phyloP scores from a whole-genome alignment of 2,797 vertebrate species.

The Notoglanidium macrostoma region DNA sequence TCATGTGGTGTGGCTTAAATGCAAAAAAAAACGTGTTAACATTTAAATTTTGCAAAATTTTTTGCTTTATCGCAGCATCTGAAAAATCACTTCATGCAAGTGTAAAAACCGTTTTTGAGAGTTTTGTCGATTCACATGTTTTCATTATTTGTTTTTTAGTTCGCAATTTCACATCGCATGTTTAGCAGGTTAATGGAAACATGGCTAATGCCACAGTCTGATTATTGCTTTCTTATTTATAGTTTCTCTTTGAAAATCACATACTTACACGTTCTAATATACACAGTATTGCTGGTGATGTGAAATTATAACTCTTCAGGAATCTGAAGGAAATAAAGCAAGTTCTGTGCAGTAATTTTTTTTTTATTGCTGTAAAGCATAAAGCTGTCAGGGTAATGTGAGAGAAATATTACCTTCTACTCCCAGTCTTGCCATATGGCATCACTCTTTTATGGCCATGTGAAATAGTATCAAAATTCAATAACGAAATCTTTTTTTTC shows the following conservation, averaged over 20 bases:
- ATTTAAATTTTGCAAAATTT: no score
- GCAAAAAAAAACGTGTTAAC: no score
- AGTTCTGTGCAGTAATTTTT: background rate
- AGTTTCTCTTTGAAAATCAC: background rate
- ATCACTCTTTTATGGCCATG: background rate
- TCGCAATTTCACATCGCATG: no score
- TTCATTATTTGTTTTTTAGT: no score
- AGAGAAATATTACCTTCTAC: background rate
- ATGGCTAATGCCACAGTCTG: background rate
- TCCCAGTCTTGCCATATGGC: background rate
- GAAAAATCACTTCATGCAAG: no score
- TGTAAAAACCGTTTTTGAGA: no score
- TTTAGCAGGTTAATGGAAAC: no score
- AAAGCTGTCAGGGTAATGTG: background rate
- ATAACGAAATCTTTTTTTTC: background rate
- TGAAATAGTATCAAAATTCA: background rate
- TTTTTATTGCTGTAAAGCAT: background rate
- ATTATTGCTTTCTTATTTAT: background rate
- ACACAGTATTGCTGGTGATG: background rate
- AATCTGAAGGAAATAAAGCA: background rate
- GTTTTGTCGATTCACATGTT: no score
- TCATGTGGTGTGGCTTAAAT: no score
- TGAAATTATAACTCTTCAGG: background rate
- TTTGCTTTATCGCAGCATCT: no score
- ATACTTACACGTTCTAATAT: background rate